A percentile compares a stretch with the other conserved stretches of the same genome.
Conservation (phyloP, 2,888 invertebrate species). For the Leptinotarsa rubiginosa region DNA sequence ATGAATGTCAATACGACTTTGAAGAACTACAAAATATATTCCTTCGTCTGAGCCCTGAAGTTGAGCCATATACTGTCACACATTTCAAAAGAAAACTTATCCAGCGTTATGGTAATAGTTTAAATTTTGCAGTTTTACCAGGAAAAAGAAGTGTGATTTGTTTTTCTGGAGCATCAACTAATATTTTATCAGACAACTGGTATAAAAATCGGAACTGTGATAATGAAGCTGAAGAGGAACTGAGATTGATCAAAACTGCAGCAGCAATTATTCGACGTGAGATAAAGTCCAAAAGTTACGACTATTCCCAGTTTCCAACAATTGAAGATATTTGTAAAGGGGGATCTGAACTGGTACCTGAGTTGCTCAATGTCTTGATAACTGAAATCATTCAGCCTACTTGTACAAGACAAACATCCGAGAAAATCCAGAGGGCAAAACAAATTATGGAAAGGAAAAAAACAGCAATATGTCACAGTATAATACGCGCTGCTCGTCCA, state of each 20-base stretch:
- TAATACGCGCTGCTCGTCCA: constrained; percentile 24
- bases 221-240: background rate
- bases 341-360: constrained; percentile 23
- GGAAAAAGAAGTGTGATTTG: constrained; percentile 30
- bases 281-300: constrained; percentile 34
- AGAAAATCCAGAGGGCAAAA: too few relatives aligned
- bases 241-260: constrained; percentile 27
- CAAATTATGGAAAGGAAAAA: too few relatives aligned
- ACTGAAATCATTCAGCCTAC: constrained; percentile 22
- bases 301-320: constrained; percentile 25
- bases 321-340: constrained; percentile 23
- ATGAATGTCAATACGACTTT: too few relatives aligned
- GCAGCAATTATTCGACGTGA: constrained; percentile 34
- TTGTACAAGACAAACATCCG: background rate
- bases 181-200: constrained; percentile 27
- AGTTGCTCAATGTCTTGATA: constrained; percentile 24
- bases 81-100: constrained; percentile 29
- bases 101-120: constrained; percentile 27
- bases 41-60: constrained; percentile 26
- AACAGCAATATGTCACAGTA: constrained; percentile 7
- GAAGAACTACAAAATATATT: constrained; percentile 23
- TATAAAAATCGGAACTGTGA: constrained; percentile 25
- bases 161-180: constrained; percentile 21
- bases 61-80: constrained; percentile 26
- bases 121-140: constrained; percentile 29